Evolutionary conservation across 2,797 vertebrate species (phyloP).

Genomic region (Sebastes steindachneri): DNA sequence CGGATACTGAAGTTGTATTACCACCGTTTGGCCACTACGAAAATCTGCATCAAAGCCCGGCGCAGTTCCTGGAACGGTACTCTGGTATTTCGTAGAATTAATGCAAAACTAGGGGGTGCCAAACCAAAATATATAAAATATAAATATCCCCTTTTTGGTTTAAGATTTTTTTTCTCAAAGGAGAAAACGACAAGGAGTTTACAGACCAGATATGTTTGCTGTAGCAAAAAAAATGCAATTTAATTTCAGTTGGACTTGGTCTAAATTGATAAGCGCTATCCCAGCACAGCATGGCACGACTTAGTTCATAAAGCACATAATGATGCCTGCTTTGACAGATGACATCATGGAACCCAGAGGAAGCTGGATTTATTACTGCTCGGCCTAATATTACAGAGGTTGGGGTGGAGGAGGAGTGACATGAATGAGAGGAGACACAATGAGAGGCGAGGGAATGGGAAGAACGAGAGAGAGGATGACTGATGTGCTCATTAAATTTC

Average conservation of each 20-base stretch:
- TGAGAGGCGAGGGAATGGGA: slow-evolving; percentile 6
- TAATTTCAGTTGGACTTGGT: background rate
- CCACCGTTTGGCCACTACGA: too few relatives aligned
- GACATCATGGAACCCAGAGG: slow-evolving; percentile 71
- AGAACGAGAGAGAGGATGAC: slow-evolving; percentile 22
- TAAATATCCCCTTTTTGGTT: background rate
- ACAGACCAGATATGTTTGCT: background rate
- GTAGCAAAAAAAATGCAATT: background rate
- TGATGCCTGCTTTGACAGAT: slow-evolving; percentile 78
- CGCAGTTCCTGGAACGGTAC: background rate
- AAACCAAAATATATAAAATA: background rate
- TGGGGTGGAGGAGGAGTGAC: slow-evolving; percentile 26
- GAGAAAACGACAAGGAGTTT: background rate
- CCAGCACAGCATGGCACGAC: slow-evolving; percentile 42
- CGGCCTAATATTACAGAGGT: slow-evolving; percentile 37
- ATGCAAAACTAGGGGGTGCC: background rate
- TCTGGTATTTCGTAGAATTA: background rate
- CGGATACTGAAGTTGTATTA: too few relatives aligned
- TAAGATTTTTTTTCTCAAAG: background rate
- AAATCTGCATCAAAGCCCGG: too few relatives aligned
- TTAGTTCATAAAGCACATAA: slow-evolving; percentile 71
- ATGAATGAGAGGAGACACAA: slow-evolving; percentile 50
- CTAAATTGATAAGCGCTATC: slow-evolving; percentile 19
- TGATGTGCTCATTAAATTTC: slow-evolving; percentile 49
- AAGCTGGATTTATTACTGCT: slow-evolving; percentile 56